Conservation (phyloP, 2,113 vertebrate species). For the Rhea pennata region DNA sequence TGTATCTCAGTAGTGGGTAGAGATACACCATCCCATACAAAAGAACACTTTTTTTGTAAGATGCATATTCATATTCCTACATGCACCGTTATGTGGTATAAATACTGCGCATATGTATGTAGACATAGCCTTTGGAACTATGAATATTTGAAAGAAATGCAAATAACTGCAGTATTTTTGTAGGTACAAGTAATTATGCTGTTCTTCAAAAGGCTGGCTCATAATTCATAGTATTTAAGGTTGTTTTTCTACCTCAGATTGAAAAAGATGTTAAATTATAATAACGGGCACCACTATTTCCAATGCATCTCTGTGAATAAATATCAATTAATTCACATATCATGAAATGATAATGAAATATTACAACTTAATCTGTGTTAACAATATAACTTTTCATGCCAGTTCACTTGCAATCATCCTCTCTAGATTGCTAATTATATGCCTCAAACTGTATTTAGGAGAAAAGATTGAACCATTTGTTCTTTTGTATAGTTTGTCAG, state of each 20-base stretch:
- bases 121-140: background rate
- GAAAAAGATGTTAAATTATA: slow-evolving; percentile 65
- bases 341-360: slow-evolving; percentile 71
- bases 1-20: background rate
- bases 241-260: background rate
- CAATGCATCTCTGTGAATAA: slow-evolving; percentile 60
- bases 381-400: slow-evolving; percentile 68
- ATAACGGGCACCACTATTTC: slow-evolving; percentile 52
- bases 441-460: slow-evolving; percentile 64
- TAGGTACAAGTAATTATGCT: background rate
- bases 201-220: slow-evolving; percentile 17
- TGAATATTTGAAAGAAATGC: background rate
- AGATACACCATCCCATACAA: background rate
- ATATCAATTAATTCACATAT: slow-evolving; percentile 68
- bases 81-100: background rate
- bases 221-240: slow-evolving; percentile 38
- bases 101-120: background rate
- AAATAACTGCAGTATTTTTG: background rate
- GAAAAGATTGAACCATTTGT: slow-evolving; percentile 63
- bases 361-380: slow-evolving; percentile 69
- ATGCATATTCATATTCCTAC: background rate
- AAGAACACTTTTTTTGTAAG: background rate
- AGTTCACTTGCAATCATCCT: slow-evolving; percentile 67
- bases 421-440: slow-evolving; percentile 71
- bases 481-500: slow-evolving; percentile 64